Percentiles rank a stretch among this genome's conserved stretches.
These are phyloP conservation scores for Lepidocolaptes lacrymiger DNA, from an alignment of 2,797 vertebrate genomes.

Conservation along the genomic window DNA sequence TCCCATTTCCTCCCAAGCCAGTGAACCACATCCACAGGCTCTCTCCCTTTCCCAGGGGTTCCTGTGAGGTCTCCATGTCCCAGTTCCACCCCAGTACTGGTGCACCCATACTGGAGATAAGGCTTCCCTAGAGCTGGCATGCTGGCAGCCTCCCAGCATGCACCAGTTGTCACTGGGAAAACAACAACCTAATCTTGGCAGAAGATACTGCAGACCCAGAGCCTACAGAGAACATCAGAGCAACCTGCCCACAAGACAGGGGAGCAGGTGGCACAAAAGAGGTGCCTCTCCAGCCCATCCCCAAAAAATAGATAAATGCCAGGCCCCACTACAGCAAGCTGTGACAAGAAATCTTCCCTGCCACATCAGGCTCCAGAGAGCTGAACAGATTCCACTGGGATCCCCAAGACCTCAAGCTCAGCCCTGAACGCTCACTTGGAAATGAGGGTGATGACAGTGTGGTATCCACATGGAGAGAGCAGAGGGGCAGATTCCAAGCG, in stretches of 20 bases:
- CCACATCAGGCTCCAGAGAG: not conserved
- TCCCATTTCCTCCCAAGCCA: not conserved
- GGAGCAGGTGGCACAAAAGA: not conserved
- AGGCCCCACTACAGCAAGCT: not conserved
- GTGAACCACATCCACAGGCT: not conserved
- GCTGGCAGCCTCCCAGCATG: not conserved
- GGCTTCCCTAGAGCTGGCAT: not conserved
- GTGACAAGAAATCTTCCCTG: not conserved
- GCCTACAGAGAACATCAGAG: not conserved
- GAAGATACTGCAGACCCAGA: not conserved
- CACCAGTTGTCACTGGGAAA: not conserved
- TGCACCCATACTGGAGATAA: not conserved
- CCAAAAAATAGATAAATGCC: not conserved
- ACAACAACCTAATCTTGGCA: not conserved
- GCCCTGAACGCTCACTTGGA: not conserved
- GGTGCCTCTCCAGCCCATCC: not conserved
- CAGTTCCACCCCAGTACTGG: not conserved
- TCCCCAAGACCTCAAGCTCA: not conserved
- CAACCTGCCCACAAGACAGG: not conserved
- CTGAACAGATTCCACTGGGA: not conserved
- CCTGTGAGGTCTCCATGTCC: not conserved
- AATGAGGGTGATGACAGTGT: rapidly evolving
- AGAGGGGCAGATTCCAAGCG: not conserved
- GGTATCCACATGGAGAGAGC: not conserved
- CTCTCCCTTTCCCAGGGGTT: not conserved